Conservation (phyloP, 2,113 vertebrate species). For the Condylura cristata region DNA sequence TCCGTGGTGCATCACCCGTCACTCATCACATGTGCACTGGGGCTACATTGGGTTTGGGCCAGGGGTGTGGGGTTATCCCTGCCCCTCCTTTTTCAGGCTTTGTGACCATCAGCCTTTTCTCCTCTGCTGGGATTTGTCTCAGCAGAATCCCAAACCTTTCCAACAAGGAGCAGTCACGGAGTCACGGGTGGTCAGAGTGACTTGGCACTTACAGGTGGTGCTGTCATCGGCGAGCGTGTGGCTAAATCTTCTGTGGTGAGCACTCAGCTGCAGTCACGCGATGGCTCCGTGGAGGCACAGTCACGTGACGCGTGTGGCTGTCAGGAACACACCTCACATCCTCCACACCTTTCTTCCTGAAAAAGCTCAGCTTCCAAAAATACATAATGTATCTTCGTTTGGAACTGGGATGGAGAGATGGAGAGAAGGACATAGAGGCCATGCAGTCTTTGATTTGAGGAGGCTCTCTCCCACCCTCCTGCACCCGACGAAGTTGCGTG, state of each 20-base stretch:
- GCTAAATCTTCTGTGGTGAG: background rate
- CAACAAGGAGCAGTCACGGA: background rate
- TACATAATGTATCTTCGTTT: background rate
- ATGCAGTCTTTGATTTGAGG: background rate
- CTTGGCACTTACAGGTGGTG: background rate
- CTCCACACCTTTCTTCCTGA: background rate
- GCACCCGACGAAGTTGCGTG: background rate
- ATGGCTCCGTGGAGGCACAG: background rate
- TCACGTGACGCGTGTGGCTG: background rate
- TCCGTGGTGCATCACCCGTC: background rate
- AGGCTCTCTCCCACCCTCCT: background rate
- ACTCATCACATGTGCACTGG: conserved; percentile 29
- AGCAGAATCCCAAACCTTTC: background rate
- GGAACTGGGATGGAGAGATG: background rate
- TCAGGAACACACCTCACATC: background rate
- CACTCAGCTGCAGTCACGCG: background rate
- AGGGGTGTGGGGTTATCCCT: background rate
- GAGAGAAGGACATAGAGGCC: background rate
- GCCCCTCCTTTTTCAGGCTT: background rate
- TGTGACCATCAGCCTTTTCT: conserved; percentile 29
- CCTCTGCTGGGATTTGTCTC: background rate
- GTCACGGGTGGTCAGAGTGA: background rate
- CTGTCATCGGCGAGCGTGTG: background rate
- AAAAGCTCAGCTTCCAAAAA: background rate
- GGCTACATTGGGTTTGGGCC: conserved; percentile 14